Percentiles rank a stretch among this genome's conserved stretches.
Conservation (phyloP, 2,888 invertebrate genomes). For the Limenitis camilla region DNA sequence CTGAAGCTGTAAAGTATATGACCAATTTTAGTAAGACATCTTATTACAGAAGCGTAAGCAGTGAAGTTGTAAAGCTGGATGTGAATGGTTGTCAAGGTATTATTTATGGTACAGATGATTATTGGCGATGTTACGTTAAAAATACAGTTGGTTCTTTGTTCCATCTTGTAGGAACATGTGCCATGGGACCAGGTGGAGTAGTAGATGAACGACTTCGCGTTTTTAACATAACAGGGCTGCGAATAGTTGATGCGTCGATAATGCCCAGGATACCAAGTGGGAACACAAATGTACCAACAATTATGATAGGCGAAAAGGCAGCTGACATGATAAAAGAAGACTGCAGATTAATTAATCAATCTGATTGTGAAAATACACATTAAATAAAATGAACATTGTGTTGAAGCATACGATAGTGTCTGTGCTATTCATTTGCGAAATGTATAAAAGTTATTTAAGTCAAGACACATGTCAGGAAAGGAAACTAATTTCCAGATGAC, state of each 20-base stretch:
- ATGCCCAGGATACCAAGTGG: constrained; percentile 57
- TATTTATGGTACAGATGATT: constrained; percentile 69
- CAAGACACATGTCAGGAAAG: too few relatives aligned
- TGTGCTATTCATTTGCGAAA: too few relatives aligned
- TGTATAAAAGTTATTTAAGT: too few relatives aligned
- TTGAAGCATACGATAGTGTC: too few relatives aligned
- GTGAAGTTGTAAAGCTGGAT: constrained; percentile 35
- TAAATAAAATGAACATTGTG: too few relatives aligned
- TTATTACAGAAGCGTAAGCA: constrained; percentile 40
- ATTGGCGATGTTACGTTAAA: constrained; percentile 77
- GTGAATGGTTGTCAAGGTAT: constrained; percentile 70
- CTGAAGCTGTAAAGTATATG: constrained; percentile 46
- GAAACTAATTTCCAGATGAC: too few relatives aligned
- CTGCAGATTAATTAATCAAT: constrained; percentile 16
- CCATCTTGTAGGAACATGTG: constrained; percentile 72
- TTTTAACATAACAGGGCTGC: constrained; percentile 40
- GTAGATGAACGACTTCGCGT: constrained; percentile 53
- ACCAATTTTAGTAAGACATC: constrained; percentile 40
- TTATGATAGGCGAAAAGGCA: constrained; percentile 64
- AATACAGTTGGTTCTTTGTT: constrained; percentile 74
- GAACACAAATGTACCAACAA: constrained; percentile 55
- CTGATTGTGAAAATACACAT: too few relatives aligned
- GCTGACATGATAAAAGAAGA: constrained; percentile 60
- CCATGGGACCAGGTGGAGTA: constrained; percentile 53
- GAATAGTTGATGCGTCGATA: constrained; percentile 57